Evolutionary conservation across 2,113 vertebrate species (phyloP).

Genomic region (Panthera leo): DNA sequence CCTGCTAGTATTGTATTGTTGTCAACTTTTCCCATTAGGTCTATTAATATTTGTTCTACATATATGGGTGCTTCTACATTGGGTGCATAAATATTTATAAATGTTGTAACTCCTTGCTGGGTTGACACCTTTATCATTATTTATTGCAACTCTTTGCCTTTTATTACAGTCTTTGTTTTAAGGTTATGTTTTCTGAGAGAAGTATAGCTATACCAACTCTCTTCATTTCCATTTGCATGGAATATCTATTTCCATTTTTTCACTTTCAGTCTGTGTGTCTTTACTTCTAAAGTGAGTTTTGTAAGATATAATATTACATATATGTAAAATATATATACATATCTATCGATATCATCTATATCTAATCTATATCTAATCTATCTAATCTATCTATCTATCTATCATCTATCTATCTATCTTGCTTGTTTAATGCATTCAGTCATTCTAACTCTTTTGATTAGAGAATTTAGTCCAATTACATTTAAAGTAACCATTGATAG

Average conservation of each 20-base stretch:
- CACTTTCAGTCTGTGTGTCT: neutral
- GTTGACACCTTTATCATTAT: neutral
- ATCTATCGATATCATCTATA: no score
- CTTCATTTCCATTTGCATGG: neutral
- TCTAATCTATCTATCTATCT: neutral
- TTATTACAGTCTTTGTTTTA: neutral
- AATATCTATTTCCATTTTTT: neutral
- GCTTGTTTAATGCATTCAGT: neutral
- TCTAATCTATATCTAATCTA: neutral
- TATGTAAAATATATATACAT: neutral
- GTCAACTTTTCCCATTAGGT: neutral
- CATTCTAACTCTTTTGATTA: neutral
- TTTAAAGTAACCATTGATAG: neutral
- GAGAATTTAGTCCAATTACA: neutral
- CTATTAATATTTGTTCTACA: neutral
- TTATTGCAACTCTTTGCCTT: neutral
- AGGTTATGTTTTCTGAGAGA: neutral
- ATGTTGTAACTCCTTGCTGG: neutral
- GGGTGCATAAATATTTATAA: neutral
- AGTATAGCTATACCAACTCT: neutral
- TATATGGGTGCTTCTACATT: neutral
- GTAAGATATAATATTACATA: neutral
- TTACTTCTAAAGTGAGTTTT: neutral
- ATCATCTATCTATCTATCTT: neutral
- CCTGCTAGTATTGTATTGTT: neutral